phyloP scores from a whole-genome alignment of 2,888 invertebrate genomes.

The Drosophila colorata region DNA sequence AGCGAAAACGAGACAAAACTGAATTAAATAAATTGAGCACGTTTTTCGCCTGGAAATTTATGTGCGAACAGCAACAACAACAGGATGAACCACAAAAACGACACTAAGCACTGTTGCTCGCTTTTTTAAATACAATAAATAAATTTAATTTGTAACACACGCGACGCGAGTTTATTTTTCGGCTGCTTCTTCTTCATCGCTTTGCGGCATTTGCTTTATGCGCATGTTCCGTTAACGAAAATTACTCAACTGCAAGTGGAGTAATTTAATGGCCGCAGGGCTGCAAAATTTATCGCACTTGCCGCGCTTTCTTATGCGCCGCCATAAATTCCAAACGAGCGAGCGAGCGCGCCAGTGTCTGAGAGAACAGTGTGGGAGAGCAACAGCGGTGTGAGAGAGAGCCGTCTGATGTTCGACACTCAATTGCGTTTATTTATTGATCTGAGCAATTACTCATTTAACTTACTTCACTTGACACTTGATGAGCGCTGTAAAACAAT shows the following conservation, averaged over 20 bases:
- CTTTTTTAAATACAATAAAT: conserved; percentile 68
- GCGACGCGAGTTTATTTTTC: conserved; percentile 54
- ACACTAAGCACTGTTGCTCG: conserved; percentile 40
- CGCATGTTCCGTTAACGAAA: conserved; percentile 74
- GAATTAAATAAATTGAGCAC: conserved; percentile 57
- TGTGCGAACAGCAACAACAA: conserved; percentile 59
- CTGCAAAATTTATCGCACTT: conserved; percentile 79
- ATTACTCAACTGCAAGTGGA: conserved; percentile 75
- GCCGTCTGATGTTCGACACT: conserved; percentile 34
- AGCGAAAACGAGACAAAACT: conserved; percentile 61
- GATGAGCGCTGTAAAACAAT: conserved; percentile 45
- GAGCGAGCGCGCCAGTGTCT: conserved; percentile 7
- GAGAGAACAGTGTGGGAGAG: not conserved
- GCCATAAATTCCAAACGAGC: conserved; percentile 51
- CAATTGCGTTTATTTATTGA: conserved; percentile 43
- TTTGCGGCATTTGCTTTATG: conserved; percentile 58
- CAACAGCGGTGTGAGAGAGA: conserved; percentile 5
- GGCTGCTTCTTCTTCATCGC: conserved; percentile 18
- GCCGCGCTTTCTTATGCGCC: conserved; percentile 66
- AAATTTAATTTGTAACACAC: conserved; percentile 70
- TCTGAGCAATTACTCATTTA: conserved; percentile 24
- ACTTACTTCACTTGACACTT: conserved; percentile 44
- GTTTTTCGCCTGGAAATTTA: conserved; percentile 60
- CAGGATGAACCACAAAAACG: conserved; percentile 14
- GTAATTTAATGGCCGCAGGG: conserved; percentile 81